Base-by-base conservation (phyloP, 2,113 vertebrate genomes). In the Dicaeum eximium region DNA sequence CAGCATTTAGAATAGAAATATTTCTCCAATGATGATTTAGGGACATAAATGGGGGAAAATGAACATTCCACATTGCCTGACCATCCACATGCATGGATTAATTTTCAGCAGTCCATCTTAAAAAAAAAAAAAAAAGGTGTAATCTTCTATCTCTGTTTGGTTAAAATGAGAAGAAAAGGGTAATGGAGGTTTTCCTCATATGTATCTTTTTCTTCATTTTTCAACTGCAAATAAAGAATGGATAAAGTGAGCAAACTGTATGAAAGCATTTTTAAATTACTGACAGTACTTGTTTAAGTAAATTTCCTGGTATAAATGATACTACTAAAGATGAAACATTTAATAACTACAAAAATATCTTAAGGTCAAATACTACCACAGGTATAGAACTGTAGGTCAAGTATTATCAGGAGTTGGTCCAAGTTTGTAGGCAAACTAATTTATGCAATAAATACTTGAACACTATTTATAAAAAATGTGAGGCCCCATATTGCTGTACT, bases 131-230 rank as follows among this genome's bases (percentile, higher is more conserved):
- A 38, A 73, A 30, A 67, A 23, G 40, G 33, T 61, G 65, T 70
- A n/a, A 86, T 95, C 94, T 96, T 97, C 97, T 98, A 97, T 93
- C 65, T 92, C 71, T 92, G 95, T 97, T 98, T 98, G 93, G 98
- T 99, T 97, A 99, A 97, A 94, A 98, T 92, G 79, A 99, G 96
- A 95, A 99, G 98, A 96, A 99, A 94, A 69, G 99, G 99, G 88
- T 99, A 99, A 98, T 99, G 99, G 96, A 99, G 98, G 91, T 99
- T 99, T 97, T 99, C 98, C 44, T 99, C 99, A 48, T 99, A 99
- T 15, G 95, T 95, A 48, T 98, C 98, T 71, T 98, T 98, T 80
- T 98, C 98, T 96, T 99, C 98, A 51, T 97, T 98, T 98, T 98
- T 98, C 98, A 99, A 98, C 99, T 99, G 98, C 85, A 98, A 98